Base-by-base conservation (phyloP, 2,888 invertebrate genomes). In the Hyppa rectilinea region DNA sequence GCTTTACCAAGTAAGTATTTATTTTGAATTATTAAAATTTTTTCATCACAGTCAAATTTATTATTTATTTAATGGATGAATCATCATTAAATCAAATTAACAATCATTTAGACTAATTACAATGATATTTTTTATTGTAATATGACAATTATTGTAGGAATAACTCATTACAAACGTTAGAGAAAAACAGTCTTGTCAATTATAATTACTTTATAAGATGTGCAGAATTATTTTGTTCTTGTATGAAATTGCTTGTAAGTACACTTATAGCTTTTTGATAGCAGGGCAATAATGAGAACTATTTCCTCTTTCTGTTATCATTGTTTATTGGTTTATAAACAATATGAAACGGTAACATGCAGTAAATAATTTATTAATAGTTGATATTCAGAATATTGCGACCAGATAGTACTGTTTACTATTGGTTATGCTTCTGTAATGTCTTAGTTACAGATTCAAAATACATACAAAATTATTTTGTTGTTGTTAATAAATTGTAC, bases 1-100 rank as follows among this genome's bases (percentile, higher is more conserved):
- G 97, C 97, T 56, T 94, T 98, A 89, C 98, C 98, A 89, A 97
- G 98, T 98, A 96, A 97, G 97, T 96, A 78, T n/a, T 14, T 14
- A 78, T 31, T 20, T 12, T 26, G 0, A 0, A 10, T 38, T 36
- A 17, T 49, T 71, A 20, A 4, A n/a, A 9, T 47, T 0, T 1
- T 59, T 29, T 59, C 5, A 29, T 29, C 5, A 40, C 40, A 29
- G 12, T 17, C 14, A 31, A n/a, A 31, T 29, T 29, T 29, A 29
- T 66, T 47, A 23, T 0, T 10, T n/a, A n/a, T 26, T 40, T n/a
- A 49, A 58, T 29, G 1, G 5, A 43, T 9, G 3, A 73, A 45
- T 52, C 47, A 58, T 49, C n/a, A 71, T 38, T 43, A 14, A 43
- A 34, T 12, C 43, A 47, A 17, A 31, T 29, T 36, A 29, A 26